These are phyloP conservation scores for Elysia crispata DNA, from an alignment of 2,888 invertebrate genomes.

Conservation along the genomic window DNA sequence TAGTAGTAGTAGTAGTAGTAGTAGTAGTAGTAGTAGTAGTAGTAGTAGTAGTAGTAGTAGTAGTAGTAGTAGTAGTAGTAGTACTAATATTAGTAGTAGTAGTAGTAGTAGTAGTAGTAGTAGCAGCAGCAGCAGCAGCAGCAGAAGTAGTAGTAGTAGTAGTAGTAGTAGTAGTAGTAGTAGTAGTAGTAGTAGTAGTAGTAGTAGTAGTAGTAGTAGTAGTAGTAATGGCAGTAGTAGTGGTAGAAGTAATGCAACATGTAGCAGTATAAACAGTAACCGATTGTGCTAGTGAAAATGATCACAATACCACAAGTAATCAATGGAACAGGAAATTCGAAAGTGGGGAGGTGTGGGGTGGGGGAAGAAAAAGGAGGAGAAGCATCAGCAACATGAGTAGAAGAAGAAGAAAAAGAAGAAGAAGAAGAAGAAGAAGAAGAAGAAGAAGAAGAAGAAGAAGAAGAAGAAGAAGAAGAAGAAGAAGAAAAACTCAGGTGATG, in stretches of 20 bases:
- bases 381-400: no score
- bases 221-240: no score
- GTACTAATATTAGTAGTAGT: no score
- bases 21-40: neutral
- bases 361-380: no score
- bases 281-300: conserved; percentile 32
- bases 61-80: conserved; percentile 9
- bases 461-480: conserved; percentile 14
- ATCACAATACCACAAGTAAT: neutral
- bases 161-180: neutral
- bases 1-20: conserved; percentile 9
- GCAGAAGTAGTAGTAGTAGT: conserved; percentile 22
- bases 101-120: conserved; percentile 9
- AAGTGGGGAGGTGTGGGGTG: no score
- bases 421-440: conserved; percentile 27
- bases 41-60: neutral
- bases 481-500: no score
- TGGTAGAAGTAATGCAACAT: no score
- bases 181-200: neutral
- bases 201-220: no score
- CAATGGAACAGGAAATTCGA: neutral
- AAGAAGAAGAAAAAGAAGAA: conserved; percentile 35
- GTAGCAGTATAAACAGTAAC: no score
- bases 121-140: neutral
- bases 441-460: conserved; percentile 32